Conservation (phyloP, 2,888 invertebrate species). For the Carterocephalus palaemon region DNA sequence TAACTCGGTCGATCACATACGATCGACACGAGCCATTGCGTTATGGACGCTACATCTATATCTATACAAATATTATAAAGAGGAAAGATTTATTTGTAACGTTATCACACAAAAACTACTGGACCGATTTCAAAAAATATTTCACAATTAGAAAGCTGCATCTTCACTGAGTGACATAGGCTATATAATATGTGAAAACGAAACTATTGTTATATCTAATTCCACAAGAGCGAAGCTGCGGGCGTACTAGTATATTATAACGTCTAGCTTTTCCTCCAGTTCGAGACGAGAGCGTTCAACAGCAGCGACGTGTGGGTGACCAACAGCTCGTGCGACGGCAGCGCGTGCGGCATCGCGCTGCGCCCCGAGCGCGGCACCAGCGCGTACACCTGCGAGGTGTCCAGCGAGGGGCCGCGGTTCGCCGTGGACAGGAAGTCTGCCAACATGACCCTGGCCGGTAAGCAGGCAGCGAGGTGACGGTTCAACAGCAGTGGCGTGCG, state of each 20-base stretch:
- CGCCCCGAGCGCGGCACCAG: constrained; percentile 60
- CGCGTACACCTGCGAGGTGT: constrained; percentile 70
- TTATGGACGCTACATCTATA: too few species aligned
- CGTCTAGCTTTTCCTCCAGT: constrained; percentile 43
- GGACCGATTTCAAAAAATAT: too few species aligned
- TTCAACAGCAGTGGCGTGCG: too few species aligned
- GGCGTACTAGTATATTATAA: not conserved
- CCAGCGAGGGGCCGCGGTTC: constrained; percentile 68
- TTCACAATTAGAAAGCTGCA: too few species aligned
- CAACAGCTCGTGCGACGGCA: constrained; percentile 61
- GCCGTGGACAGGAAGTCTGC: constrained; percentile 61
- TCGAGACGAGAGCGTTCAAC: constrained; percentile 64
- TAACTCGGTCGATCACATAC: too few species aligned
- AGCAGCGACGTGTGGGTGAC: constrained; percentile 56
- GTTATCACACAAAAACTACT: too few species aligned
- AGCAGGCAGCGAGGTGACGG: constrained; percentile 27
- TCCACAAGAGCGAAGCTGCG: not conserved
- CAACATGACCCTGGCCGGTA: constrained; percentile 69
- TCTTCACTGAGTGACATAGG: too few species aligned
- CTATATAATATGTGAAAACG: too few species aligned
- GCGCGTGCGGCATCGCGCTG: constrained; percentile 53
- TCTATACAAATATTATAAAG: too few species aligned
- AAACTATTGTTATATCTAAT: too few species aligned
- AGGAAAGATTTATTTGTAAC: too few species aligned
- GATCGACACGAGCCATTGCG: too few species aligned